Evolutionary conservation across 2,888 invertebrate genomes (phyloP).

Genomic region (Drosophila emarginata): DNA sequence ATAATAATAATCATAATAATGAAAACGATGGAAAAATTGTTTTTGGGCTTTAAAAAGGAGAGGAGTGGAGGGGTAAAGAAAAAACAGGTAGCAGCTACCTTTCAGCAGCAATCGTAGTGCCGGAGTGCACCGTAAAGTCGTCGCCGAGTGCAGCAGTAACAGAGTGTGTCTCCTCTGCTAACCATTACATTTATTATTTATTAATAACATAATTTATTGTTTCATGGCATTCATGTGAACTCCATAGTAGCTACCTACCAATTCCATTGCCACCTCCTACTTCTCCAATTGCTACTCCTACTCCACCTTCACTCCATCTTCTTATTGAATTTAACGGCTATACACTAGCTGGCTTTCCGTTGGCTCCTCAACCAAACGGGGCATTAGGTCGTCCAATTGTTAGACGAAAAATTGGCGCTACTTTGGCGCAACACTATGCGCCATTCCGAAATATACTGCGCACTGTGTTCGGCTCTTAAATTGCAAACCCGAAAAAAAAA

Average conservation of each 20-base stretch:
- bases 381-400: constrained; percentile 81
- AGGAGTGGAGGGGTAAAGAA: constrained; percentile 16
- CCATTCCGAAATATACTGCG: neutral
- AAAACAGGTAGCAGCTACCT: constrained; percentile 72
- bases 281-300: constrained; percentile 15
- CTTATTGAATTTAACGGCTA: constrained; percentile 73
- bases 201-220: constrained; percentile 82
- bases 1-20: constrained; percentile 52
- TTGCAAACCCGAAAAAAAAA: constrained; percentile 59
- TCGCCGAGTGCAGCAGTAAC: neutral
- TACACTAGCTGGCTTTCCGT: constrained; percentile 20
- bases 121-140: constrained; percentile 47
- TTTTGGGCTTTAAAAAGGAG: neutral
- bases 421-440: constrained; percentile 55
- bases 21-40: constrained; percentile 32
- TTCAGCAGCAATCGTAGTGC: constrained; percentile 59
- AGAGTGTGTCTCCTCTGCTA: constrained; percentile 1
- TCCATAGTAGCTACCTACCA: constrained; percentile 39
- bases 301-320: constrained; percentile 23
- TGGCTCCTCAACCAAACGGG: constrained; percentile 74
- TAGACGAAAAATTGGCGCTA: constrained; percentile 78
- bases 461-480: constrained; percentile 47
- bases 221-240: constrained; percentile 81
- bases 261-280: neutral
- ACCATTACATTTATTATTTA: constrained; percentile 81